Percentiles rank a stretch among this genome's conserved stretches.
phyloP scores from a whole-genome alignment of 2,113 vertebrate species.

The Hemiprocne comata region DNA sequence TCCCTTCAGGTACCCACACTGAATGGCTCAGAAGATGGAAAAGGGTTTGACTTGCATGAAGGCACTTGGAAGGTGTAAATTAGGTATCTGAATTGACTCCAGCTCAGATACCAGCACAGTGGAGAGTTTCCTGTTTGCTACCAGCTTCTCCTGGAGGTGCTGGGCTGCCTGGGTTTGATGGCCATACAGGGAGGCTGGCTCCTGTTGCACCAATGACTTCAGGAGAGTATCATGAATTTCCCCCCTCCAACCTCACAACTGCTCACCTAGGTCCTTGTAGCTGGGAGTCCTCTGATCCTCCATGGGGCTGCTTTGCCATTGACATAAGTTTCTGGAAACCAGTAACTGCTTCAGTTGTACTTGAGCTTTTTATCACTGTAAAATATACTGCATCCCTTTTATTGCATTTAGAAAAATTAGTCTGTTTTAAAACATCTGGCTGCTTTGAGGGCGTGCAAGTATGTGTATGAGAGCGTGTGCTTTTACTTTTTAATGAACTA shows the following conservation, averaged over 20 bases:
- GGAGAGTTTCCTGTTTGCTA: not conserved
- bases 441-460: constrained; percentile 56
- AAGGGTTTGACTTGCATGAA: not conserved
- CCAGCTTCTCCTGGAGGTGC: not conserved
- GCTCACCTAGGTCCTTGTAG: not conserved
- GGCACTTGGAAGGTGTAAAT: not conserved
- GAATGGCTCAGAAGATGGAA: not conserved
- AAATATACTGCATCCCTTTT: constrained; percentile 46
- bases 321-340: constrained; percentile 21
- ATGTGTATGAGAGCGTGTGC: constrained; percentile 22
- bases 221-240: not conserved
- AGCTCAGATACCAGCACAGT: not conserved
- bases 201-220: not conserved
- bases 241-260: not conserved
- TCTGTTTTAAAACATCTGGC: constrained; percentile 63
- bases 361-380: constrained; percentile 44
- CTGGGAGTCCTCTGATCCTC: not conserved
- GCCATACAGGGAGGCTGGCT: not conserved
- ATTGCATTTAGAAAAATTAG: constrained; percentile 52
- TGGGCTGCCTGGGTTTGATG: not conserved
- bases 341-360: constrained; percentile 3
- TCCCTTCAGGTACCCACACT: not conserved
- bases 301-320: not conserved
- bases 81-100: not conserved
- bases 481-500: constrained; percentile 80